These are phyloP conservation scores for Megathymus violae DNA, from an alignment of 1,140 invertebrate genomes.

Conservation along the genomic window DNA sequence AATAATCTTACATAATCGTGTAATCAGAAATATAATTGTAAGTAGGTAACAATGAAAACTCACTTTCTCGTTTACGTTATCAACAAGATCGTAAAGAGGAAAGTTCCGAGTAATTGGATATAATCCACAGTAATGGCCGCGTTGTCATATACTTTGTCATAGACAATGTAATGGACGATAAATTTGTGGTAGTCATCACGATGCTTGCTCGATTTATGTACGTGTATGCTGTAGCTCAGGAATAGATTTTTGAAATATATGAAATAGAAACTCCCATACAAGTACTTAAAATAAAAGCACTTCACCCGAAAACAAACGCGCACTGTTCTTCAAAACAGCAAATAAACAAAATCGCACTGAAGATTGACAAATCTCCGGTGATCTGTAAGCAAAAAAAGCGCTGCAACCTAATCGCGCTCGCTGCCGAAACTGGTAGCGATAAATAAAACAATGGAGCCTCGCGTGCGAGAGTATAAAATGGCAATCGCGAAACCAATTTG, in stretches of 20 bases:
- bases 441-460: constrained; percentile 82
- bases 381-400: constrained; percentile 78
- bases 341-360: constrained; percentile 52
- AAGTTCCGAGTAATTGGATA: constrained; percentile 15
- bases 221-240: not conserved
- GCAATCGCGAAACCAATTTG: constrained; percentile 84
- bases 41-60: not conserved
- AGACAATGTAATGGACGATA: constrained; percentile 5
- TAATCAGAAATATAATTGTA: no score
- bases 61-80: not conserved
- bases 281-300: constrained; percentile 7
- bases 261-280: constrained; percentile 10
- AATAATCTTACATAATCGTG: no score
- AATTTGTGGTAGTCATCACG: not conserved
- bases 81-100: constrained; percentile 7
- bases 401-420: constrained; percentile 76
- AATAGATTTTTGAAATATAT: not conserved
- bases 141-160: constrained; percentile 6
- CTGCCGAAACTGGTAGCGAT: constrained; percentile 77
- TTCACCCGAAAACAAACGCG: constrained; percentile 5
- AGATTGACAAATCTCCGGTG: constrained; percentile 76
- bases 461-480: constrained; percentile 80
- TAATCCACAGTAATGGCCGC: constrained; percentile 14
- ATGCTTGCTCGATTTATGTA: not conserved
- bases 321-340: constrained; percentile 20